Evolutionary conservation across 1,140 invertebrate genomes (phyloP).

Genomic region (Zaprionus inermis): DNA sequence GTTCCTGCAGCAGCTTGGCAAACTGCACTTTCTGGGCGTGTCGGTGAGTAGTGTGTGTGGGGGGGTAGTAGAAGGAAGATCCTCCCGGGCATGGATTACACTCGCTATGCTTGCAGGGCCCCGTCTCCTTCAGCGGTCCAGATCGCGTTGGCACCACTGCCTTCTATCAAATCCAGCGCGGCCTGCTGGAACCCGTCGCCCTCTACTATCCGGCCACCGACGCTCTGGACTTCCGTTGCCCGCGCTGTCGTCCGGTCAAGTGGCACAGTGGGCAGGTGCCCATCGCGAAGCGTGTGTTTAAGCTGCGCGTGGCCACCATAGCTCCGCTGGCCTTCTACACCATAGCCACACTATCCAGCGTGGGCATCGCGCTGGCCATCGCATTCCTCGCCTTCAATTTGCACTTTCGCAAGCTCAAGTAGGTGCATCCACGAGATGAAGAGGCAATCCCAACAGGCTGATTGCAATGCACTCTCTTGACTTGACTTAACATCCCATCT

Average conservation of each 20-base stretch:
- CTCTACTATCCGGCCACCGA: constrained; percentile 89
- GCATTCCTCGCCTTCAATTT: constrained; percentile 94
- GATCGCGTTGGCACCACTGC: constrained; percentile 93
- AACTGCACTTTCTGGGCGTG: constrained; percentile 91
- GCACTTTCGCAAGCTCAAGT: constrained; percentile 94
- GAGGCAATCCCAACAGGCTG: constrained; percentile 12
- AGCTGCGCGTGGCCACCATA: constrained; percentile 89
- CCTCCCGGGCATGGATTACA: neutral
- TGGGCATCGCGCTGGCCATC: constrained; percentile 91
- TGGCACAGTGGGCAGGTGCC: constrained; percentile 92
- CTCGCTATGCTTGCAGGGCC: constrained; percentile 87
- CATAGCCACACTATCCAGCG: constrained; percentile 88
- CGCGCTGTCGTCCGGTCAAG: constrained; percentile 87
- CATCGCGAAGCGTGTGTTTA: constrained; percentile 89
- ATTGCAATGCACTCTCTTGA: constrained; percentile 60
- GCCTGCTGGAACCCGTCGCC: constrained; percentile 88
- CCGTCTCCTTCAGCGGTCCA: constrained; percentile 93
- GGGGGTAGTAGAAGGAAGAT: neutral
- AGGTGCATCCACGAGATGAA: constrained; percentile 71
- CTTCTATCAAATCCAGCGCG: constrained; percentile 94
- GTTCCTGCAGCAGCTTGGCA: constrained; percentile 88
- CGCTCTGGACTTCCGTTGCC: constrained; percentile 89
- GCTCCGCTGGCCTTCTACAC: constrained; percentile 90
- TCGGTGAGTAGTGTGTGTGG: constrained; percentile 89
- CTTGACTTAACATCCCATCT: constrained; percentile 24